Evolutionary conservation across 2,888 invertebrate genomes (phyloP).

Genomic region (Netelia virgata): DNA sequence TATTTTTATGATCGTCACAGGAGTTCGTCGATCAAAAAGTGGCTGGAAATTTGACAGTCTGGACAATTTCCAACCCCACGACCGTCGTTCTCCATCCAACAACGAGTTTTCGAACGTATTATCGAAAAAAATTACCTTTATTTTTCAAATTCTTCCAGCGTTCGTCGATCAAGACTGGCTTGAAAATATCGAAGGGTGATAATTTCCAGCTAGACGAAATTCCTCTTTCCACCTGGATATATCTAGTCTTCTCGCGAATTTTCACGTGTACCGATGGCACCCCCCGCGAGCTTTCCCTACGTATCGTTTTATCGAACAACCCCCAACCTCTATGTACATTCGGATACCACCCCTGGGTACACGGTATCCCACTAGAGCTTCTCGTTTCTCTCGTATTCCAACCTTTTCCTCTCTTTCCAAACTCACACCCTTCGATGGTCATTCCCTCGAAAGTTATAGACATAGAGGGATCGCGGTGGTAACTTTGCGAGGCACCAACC

Average conservation of each 20-base stretch:
- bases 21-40: no score
- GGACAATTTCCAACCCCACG: no score
- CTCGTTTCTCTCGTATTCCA: conserved; percentile 40
- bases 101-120: no score
- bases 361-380: conserved; percentile 14
- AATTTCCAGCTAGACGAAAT: no score
- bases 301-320: conserved; percentile 36
- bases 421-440: conserved; percentile 36
- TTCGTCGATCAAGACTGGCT: no score
- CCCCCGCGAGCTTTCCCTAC: neutral
- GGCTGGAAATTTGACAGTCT: no score
- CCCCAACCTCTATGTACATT: no score
- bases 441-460: neutral
- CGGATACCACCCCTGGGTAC: conserved; percentile 1
- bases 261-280: neutral
- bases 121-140: no score
- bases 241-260: neutral
- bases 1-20: no score
- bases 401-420: conserved; percentile 30
- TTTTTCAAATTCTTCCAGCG: no score
- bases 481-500: conserved; percentile 37
- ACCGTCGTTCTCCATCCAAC: no score
- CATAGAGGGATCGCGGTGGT: neutral
- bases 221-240: neutral
- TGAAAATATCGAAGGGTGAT: no score